Base-by-base conservation (phyloP, 2,888 invertebrate species). In the Caenorhabditis uteleia region DNA sequence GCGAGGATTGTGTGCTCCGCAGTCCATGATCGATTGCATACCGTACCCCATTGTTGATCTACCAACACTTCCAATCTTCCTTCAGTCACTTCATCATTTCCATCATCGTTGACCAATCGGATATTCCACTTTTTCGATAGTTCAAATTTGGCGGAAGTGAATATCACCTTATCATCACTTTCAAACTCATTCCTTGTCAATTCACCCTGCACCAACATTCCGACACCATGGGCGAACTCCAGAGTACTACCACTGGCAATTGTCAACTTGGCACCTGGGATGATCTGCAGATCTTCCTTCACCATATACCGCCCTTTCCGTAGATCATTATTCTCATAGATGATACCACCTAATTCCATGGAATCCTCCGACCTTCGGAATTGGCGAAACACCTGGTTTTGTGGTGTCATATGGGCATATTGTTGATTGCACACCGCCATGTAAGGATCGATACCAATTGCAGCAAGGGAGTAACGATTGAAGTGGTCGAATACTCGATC, bases 21-120 rank as follows among this genome's bases (percentile, higher is more conserved):
- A 40, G 90, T 93, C 95, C 97, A 98, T 42, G 91, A 91, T 83
- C 97, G 92, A 85, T 92, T 92, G 83, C 98, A 98, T 0, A 98
- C 92, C 0, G 95, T 95, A 31, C 97, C 97, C 97, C 97, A 97
- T 83, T 89, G 89, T 0, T 90, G 90, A 59, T 91, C 89, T 8
- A 95, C 86, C 78, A 89, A 88, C 14, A 95, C 86, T 86, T 89
- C 86, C 20, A 86, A 75, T n/a, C 95, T 88, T 0, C 98, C 98
- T 86, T 95, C 93, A 34, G 72, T 62, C 14, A 78, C 79, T 23
- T 69, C 67, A 40, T 74, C 77, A 34, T 73, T 77, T n/a, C 77
- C 80, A 43, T 78, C 79, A 20, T 74, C 77, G 58, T 82, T 73
- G 4, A 83, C 76, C 21, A 83, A 55, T 2, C 83, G 74, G 25